These are phyloP conservation scores for Drosophila prosaltans DNA, from an alignment of 1,140 invertebrate species.

Conservation along the genomic window DNA sequence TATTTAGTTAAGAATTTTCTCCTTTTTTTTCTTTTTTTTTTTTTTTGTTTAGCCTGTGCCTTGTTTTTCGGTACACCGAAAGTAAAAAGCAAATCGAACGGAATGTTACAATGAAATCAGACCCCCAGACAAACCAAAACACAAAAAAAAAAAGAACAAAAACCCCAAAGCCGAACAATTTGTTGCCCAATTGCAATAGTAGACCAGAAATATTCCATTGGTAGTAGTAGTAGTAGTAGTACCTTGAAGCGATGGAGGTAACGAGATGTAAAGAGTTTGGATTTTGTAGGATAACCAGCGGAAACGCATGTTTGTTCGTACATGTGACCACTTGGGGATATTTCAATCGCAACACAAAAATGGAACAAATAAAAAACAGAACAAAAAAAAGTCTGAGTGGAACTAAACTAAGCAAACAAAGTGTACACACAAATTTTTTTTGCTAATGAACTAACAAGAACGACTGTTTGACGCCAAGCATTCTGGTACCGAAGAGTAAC, in stretches of 20 bases:
- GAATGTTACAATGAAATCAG: slow-evolving; percentile 49
- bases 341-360: slow-evolving; percentile 13
- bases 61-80: slow-evolving; percentile 16
- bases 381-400: background rate
- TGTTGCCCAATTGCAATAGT: slow-evolving; percentile 43
- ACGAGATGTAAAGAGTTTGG: background rate
- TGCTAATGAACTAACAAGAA: slow-evolving; percentile 4
- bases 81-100: slow-evolving; percentile 23
- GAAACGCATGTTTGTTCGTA: slow-evolving; percentile 28
- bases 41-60: slow-evolving; percentile 10
- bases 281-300: slow-evolving; percentile 9
- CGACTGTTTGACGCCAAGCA: background rate
- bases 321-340: slow-evolving; percentile 25
- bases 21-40: slow-evolving; percentile 1
- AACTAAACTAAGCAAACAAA: slow-evolving; percentile 27
- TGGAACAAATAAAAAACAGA: background rate
- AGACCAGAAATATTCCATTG: slow-evolving; percentile 18
- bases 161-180: slow-evolving; percentile 31
- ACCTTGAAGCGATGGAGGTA: background rate
- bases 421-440: background rate
- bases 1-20: slow-evolving; percentile 71
- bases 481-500: background rate
- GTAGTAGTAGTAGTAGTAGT: background rate
- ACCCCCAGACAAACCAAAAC: background rate
- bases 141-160: background rate